These are phyloP conservation scores for Actinia tenebrosa DNA, from an alignment of 64 coral and sea anemone species.

Conservation along the genomic window DNA sequence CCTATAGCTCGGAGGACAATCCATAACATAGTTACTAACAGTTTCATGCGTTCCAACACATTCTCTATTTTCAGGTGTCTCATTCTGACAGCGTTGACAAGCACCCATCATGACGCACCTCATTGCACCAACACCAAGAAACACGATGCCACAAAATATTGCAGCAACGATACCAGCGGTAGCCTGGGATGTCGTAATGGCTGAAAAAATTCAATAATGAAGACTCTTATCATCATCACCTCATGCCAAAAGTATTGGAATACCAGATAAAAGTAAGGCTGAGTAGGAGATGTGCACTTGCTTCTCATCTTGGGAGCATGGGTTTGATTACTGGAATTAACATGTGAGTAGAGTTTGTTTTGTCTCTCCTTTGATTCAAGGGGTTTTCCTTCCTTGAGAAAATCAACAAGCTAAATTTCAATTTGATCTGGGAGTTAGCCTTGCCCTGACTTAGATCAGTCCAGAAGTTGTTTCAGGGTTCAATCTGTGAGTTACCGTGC, in stretches of 20 bases:
- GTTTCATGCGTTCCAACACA: slow-evolving; percentile 55
- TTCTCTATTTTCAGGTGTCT: slow-evolving; percentile 20
- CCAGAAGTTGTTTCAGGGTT: too few species aligned
- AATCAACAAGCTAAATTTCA: too few species aligned
- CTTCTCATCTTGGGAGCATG: too few species aligned
- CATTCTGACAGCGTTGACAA: slow-evolving; percentile 29
- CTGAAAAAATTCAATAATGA: neutral
- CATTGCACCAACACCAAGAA: slow-evolving; percentile 67
- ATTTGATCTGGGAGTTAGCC: too few species aligned
- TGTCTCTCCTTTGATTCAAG: too few species aligned
- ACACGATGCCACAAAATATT: slow-evolving; percentile 77
- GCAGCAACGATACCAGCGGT: slow-evolving; percentile 85
- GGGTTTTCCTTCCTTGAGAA: too few species aligned
- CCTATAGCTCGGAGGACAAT: slow-evolving; percentile 69
- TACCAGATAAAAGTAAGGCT: too few species aligned
- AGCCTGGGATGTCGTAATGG: slow-evolving; percentile 37
- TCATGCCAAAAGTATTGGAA: too few species aligned
- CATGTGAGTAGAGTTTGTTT: too few species aligned
- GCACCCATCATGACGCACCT: slow-evolving; percentile 62
- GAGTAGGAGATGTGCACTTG: too few species aligned
- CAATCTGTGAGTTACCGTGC: neutral
- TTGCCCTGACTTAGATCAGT: too few species aligned
- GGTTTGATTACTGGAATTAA: too few species aligned
- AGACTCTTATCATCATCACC: neutral
- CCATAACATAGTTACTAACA: slow-evolving; percentile 39